These are phyloP conservation scores for Drosophila varians DNA, from an alignment of 1,140 invertebrate species.

Conservation along the genomic window DNA sequence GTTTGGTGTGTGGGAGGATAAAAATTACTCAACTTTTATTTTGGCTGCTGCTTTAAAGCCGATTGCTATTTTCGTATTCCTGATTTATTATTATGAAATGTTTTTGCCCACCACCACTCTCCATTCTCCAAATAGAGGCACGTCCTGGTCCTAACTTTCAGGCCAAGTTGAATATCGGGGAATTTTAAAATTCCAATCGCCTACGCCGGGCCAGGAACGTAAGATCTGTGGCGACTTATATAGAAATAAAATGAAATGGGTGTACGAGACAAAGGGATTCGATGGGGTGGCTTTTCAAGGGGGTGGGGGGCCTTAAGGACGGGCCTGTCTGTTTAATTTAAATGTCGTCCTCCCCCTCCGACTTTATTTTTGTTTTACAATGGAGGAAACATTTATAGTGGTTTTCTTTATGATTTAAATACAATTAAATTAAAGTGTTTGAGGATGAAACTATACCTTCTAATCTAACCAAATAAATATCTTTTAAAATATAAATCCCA, in stretches of 20 bases:
- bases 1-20: neutral
- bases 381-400: conserved; percentile 1
- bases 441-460: too few species aligned
- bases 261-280: conserved; percentile 31
- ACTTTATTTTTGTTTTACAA: conserved; percentile 4
- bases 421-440: too few species aligned
- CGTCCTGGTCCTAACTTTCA: conserved; percentile 35
- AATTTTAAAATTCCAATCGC: conserved; percentile 63
- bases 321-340: conserved; percentile 54
- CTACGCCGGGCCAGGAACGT: conserved; percentile 36
- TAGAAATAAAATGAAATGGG: conserved; percentile 62
- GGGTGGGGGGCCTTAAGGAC: neutral
- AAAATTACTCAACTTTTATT: conserved; percentile 13
- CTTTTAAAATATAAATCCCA: neutral
- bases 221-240: conserved; percentile 32
- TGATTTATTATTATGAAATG: conserved; percentile 46
- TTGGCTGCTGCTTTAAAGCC: conserved; percentile 27
- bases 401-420: too few species aligned
- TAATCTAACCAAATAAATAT: too few species aligned
- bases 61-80: conserved; percentile 42
- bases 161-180: conserved; percentile 19
- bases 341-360: conserved; percentile 37
- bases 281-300: neutral
- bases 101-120: conserved; percentile 10
- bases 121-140: conserved; percentile 37